These are phyloP conservation scores for Tholera decimalis DNA, from an alignment of 2,888 invertebrate genomes.

Conservation along the genomic window DNA sequence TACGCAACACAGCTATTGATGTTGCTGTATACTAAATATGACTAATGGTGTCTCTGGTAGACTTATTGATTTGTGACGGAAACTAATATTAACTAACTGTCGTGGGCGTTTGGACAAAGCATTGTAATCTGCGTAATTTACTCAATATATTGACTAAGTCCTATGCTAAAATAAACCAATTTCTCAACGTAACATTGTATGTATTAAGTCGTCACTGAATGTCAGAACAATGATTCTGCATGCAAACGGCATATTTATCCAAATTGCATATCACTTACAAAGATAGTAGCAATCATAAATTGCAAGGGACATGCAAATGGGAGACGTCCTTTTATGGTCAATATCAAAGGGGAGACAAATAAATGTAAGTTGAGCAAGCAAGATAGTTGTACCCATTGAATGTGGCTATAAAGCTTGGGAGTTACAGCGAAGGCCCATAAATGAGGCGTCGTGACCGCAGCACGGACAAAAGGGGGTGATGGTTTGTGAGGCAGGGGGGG, in stretches of 20 bases:
- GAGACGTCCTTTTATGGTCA: slow-evolving; percentile 23
- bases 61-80: slow-evolving; percentile 24
- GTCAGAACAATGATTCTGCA: slow-evolving; percentile 15
- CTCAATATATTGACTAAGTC: not conserved
- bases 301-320: slow-evolving; percentile 15
- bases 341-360: slow-evolving; percentile 27
- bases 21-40: slow-evolving; percentile 13
- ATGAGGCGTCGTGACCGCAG: slow-evolving; percentile 53
- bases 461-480: slow-evolving; percentile 21
- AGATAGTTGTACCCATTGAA: slow-evolving; percentile 32
- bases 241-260: slow-evolving; percentile 34
- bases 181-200: slow-evolving; percentile 7
- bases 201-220: slow-evolving; percentile 13
- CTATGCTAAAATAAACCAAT: slow-evolving; percentile 20
- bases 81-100: slow-evolving; percentile 2
- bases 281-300: slow-evolving; percentile 31
- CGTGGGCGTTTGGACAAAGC: not conserved
- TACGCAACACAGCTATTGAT: slow-evolving; percentile 24
- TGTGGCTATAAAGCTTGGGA: slow-evolving; percentile 43
- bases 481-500: slow-evolving; percentile 17
- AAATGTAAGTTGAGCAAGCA: slow-evolving; percentile 29
- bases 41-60: slow-evolving; percentile 4
- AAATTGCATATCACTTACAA: slow-evolving; percentile 41
- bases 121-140: not conserved
- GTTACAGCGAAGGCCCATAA: slow-evolving; percentile 38